Base-by-base conservation (phyloP, 1,140 invertebrate genomes). In the Rhagoletis zephyria region DNA sequence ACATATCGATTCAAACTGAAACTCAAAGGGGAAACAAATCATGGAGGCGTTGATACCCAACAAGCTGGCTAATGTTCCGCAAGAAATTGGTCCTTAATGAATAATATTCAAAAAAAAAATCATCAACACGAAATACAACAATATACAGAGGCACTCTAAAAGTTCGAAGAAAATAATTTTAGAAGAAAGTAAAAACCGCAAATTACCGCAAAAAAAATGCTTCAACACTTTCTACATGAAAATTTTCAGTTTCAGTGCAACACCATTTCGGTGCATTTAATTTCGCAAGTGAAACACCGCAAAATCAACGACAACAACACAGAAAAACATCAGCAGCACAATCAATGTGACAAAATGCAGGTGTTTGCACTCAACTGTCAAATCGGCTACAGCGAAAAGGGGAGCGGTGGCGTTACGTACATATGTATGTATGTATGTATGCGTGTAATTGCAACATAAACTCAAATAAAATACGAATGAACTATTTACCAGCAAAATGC, bases 281-380 rank as follows among this genome's bases (percentile, higher is more conserved):
- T 56, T 81, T 56, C 48, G 74, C 45, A 81, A 81, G 45, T 81
- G 74, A 4, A 16, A 42, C 30, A 48, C 67, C 14, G 16, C 10
- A 48, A 9, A 40, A 74, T 6, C 70, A 77, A 16, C 70, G 48
- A 77, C 1, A 45, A 74, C 12, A 74, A 16, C 19, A 67, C 4
- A 10, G 42, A 42, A 12, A 42, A 45, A 14, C 9, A 70, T 42
- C 40, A 48, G 45, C 10, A 81, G 9, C 61, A 14, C 61, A 63
- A 1, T 63, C 12, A 63, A 51, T 19, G 74, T 14, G 74, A 81
- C 74, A 51, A 81, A 81, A 19, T 56, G 74, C 74, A 81, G 74
- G 74, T 81, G 74, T 81, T 42, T 56, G 74, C 48, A 56, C 74
- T 56, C 74, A 81, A 81, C 74, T 81, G 74, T 56, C 74, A 81